Evolutionary conservation across 2,888 invertebrate species (phyloP), one percentile per base, ranked within the genome.

Genomic region (Capitulum mitella): DNA sequence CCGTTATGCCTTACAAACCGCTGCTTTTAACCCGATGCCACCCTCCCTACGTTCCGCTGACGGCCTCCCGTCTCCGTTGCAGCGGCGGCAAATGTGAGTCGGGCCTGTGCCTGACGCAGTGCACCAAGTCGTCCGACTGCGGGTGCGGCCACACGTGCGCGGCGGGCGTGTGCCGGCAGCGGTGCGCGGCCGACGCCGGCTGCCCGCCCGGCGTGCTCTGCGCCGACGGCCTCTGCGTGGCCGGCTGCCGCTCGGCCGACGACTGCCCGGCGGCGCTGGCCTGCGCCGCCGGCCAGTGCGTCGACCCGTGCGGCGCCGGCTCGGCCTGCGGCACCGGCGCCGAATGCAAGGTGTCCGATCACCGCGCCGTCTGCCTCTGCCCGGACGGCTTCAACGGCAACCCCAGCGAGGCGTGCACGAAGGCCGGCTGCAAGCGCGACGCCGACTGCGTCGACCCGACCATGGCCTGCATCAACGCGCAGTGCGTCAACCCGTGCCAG

Each of bases 131-230:
- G 79, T 87, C 88, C 5, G 91, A 93, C 77, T 96, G 96, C 84
- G 87, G 90, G 22, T 95, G 95, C 83, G 94, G 94, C 54, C 94
- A 95, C 86, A 88, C 89, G 81, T 95, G 95, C 84, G 87, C 89
- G 0, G 87, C 88, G 29, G 91, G 91, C 61, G 91, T 91, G 83
- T 95, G 95, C 84, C 89, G 92, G 82, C 88, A 90, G 77, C 88
- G 90, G 89, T 95, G 95, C 83, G 84, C 91, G 46, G 90, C 92
- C 22, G 92, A 93, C 83, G 88, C 88, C 78, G 94, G 96, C 84
- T 96, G 95, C 84, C 89, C 92, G 22, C 90, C 90, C 46, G 91
- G 92, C 80, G 90, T 92, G 85, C 87, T 91, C 26, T 96, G 96
- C 84, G 88, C 90, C 32, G 89, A 88, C 80, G 89, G 76, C 89